Evolutionary conservation across 1,140 invertebrate species (phyloP).

Genomic region (Panulirus ornatus): DNA sequence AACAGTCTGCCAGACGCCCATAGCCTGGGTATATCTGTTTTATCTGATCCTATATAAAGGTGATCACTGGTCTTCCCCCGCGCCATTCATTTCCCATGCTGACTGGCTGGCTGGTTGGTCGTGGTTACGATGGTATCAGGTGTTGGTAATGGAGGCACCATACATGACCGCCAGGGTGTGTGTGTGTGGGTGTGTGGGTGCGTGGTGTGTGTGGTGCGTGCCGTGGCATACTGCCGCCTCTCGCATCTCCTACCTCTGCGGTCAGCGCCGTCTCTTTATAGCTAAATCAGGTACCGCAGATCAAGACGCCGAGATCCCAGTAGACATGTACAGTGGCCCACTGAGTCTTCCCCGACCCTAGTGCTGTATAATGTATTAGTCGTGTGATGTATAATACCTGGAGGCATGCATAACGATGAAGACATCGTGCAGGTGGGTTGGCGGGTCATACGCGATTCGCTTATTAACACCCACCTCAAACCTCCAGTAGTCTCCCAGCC

Average conservation of each 20-base stretch:
- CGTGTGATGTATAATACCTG: constrained; percentile 7
- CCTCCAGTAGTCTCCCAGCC: neutral
- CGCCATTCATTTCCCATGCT: neutral
- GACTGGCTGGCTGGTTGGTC: no score
- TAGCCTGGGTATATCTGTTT: neutral
- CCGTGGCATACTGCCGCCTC: no score
- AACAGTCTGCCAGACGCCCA: neutral
- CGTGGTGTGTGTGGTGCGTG: no score
- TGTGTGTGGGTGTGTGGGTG: no score
- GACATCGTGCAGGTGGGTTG: neutral
- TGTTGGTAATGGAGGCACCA: neutral
- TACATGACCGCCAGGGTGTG: neutral
- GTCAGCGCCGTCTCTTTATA: neutral
- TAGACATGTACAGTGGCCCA: neutral
- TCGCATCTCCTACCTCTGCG: neutral
- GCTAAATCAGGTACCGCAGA: neutral
- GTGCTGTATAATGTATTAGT: neutral
- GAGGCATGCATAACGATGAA: neutral
- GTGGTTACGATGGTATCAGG: neutral
- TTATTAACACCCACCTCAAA: neutral
- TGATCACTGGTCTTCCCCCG: neutral
- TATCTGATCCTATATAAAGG: neutral
- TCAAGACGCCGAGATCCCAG: neutral
- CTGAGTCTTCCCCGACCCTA: no score
- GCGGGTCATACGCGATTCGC: neutral